Base-by-base conservation (phyloP, 2,888 invertebrate genomes). In the Disparrhopalites patrizii region DNA sequence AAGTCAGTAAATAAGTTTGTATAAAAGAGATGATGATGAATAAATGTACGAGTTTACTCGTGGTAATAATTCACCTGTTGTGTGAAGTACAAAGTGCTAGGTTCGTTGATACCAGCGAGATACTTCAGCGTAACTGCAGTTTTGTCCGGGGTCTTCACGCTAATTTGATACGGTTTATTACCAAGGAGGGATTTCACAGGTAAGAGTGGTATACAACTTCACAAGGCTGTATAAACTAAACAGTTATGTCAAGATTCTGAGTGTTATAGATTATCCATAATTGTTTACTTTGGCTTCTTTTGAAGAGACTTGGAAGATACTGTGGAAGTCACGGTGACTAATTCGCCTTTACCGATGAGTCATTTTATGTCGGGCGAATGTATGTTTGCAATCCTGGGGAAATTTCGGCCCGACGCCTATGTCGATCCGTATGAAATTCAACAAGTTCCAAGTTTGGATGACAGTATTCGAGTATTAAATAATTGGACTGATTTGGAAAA, bases 171-270 rank as follows among this genome's bases (percentile, higher is more conserved):
- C 66, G 77, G 7, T 76, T 79, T 68, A 76, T 82, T 47, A 81
- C 81, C 70, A 80, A 81, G 70, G 80, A 80, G 74, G 82, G 82
- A 57, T 82, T 81, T 76, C 81, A 82, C 73, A 79, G 81, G 81
- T 81, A 73, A 73, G 43, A 27, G 36, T 23, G 28, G n/a, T 13
- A 15, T 13, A 10, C 38, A 36, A 13, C 15, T 36, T 36, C 38
- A 13, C 10, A 36, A 36, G 38, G 38, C 15, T 15, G n/a, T n/a
- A n/a, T n/a, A n/a, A n/a, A n/a, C n/a, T n/a, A n/a, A n/a, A n/a
- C n/a, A n/a, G n/a, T n/a, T n/a, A n/a, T n/a, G n/a, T n/a, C n/a
- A n/a, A n/a, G n/a, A n/a, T n/a, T n/a, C n/a, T n/a, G n/a, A n/a
- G n/a, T n/a, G n/a, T n/a, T n/a, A n/a, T n/a, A n/a, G n/a, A n/a